Base-by-base conservation (phyloP, 2,888 invertebrate genomes). In the Leptarthrus brevirostris region DNA sequence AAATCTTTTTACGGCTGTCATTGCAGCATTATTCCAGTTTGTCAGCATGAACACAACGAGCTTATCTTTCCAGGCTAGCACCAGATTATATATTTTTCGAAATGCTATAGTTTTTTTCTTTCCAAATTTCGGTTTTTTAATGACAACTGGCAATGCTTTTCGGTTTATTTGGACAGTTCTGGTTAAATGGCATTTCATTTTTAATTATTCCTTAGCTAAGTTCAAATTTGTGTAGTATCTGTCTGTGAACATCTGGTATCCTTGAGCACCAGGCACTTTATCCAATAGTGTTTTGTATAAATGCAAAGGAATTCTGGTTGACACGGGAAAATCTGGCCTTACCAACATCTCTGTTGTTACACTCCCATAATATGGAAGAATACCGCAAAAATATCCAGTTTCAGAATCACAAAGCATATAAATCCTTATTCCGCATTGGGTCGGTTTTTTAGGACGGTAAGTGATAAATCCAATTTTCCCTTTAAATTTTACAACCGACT, bases 191-290 rank as follows among this genome's bases (percentile, higher is more conserved):
- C 47, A 47, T 47, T 47, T 47, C 47, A 47, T 1, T 47, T 47
- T 12, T 47, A 2, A 47, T 47, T 12, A 47, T 47, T 47, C 47
- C 47, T 47, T n/a, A 47, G 47, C 47, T 47, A 47, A 47, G 47
- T 47, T 47, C 47, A 47, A 47, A 47, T 12, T 47, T 47, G 47
- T 47, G 47, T 47, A 47, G 47, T 47, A 47, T 47, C 47, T 47
- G 47, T 47, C 47, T 47, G 47, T 47, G 47, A 47, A 16, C 47
- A 47, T 47, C 4, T 14, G 47, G 16, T 47, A 47, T 47, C 47
- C 47, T 14, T 47, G 16, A 47, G 44, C 16, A 47, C 47, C 47
- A 47, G 47, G 47, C 16, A 47, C 16, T 47, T 47, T 16, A 47
- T 47, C 16, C 47, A 1, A n/a, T n/a, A n/a, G n/a, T n/a, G n/a